phyloP scores from a whole-genome alignment of 2,113 vertebrate species.

The Eidolon helvum region DNA sequence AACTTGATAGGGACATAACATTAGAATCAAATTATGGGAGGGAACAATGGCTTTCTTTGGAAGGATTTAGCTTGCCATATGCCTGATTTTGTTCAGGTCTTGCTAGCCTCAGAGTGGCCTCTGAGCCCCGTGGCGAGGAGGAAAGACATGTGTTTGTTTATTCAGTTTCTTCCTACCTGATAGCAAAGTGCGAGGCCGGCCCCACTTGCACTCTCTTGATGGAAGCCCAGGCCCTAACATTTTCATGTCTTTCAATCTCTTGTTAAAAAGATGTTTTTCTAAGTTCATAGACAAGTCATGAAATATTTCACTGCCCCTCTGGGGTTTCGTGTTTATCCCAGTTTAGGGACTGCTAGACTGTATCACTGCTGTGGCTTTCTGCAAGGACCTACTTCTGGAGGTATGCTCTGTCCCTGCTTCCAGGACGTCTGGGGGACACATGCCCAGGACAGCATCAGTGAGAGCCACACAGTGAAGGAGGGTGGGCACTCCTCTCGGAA shows the following conservation, averaged over 20 bases:
- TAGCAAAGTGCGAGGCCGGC: background rate
- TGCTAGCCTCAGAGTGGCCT: background rate
- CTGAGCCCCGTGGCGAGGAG: background rate
- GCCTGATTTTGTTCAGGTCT: background rate
- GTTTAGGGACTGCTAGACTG: background rate
- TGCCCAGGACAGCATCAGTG: background rate
- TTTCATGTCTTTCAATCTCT: background rate
- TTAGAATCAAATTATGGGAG: slow-evolving; percentile 48
- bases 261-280: background rate
- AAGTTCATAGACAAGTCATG: background rate
- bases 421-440: background rate
- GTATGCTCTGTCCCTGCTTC: background rate
- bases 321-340: background rate
- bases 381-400: background rate
- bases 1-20: slow-evolving; percentile 43
- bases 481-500: too few relatives aligned
- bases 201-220: background rate
- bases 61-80: slow-evolving; percentile 5
- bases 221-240: background rate
- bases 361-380: background rate
- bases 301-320: background rate
- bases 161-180: slow-evolving; percentile 7
- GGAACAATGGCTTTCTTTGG: background rate
- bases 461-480: background rate
- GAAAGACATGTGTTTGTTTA: background rate